Base-by-base conservation (phyloP, 2,113 vertebrate species). In the Tyto alba region DNA sequence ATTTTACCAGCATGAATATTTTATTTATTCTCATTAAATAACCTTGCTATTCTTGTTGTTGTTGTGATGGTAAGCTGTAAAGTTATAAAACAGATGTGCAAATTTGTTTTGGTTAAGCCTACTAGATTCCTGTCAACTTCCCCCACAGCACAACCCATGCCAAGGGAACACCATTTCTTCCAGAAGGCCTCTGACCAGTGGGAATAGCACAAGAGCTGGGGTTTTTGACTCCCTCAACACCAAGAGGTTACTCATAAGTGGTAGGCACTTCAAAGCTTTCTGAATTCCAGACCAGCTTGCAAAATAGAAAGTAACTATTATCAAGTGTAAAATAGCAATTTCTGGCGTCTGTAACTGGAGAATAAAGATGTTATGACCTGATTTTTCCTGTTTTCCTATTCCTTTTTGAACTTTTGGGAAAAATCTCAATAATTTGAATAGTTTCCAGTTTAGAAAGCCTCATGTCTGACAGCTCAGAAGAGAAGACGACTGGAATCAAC, bases 341-440 rank as follows among this genome's bases (percentile, higher is more conserved):
- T 0, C 11, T 95, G 63, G 41, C 17, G 83, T 69, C n/a, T 47
- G 13, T 23, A 77, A 66, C 15, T 48, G 23, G 30, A 66, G 40
- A 81, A 84, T 77, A 79, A 85, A 73, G n/a, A 55, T 43, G 7
- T 71, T 71, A 81, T 83, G 36, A 93, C 14, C 68, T 63, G 17
- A 86, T 86, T 95, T 92, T 92, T 92, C 60, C 72, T 86, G 16
- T 88, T 93, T 92, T 90, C 32, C 30, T 90, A 55, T 59, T 93
- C 17, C 3, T 67, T 87, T 83, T 59, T 8, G 2, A 84, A 80
- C 8, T 62, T 77, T 34, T 50, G 40, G 59, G 30, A 52, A 88
- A 80, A 93, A 41, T 41, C 1, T 11, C 26, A 50, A 11, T 59
- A 77, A 59, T 7, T 52, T 4, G 18, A 93, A 84, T 62, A 86